phyloP scores from a whole-genome alignment of 92 coral and sea anemone genomes.

The Porites lobata region DNA sequence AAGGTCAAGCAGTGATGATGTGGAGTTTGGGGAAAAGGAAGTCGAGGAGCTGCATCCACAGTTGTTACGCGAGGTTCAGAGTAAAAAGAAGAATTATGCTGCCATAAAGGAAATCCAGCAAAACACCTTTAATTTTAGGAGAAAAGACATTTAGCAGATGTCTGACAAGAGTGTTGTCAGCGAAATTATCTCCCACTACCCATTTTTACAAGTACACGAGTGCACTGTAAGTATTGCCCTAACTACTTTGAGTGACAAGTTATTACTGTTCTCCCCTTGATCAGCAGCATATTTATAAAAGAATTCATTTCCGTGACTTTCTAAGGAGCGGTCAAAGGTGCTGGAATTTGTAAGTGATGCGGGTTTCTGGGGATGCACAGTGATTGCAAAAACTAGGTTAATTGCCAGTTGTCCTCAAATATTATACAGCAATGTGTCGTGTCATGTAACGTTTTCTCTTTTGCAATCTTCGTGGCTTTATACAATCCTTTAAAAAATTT shows the following conservation, averaged over 20 bases:
- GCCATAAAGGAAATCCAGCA: conserved; percentile 3
- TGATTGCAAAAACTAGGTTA: too few relatives aligned
- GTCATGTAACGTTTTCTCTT: too few relatives aligned
- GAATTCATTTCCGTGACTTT: too few relatives aligned
- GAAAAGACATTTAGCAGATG: not conserved
- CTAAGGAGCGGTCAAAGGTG: too few relatives aligned
- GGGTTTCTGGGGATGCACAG: too few relatives aligned
- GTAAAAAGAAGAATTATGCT: not conserved
- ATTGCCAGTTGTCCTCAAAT: too few relatives aligned
- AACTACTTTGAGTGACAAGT: not conserved
- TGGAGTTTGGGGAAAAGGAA: not conserved
- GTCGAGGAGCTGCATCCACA: not conserved
- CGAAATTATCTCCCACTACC: not conserved
- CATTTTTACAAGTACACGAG: conserved; percentile 4
- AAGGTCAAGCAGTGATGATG: not conserved
- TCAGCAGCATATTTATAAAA: too few relatives aligned
- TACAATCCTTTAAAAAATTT: too few relatives aligned
- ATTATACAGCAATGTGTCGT: too few relatives aligned
- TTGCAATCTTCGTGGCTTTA: too few relatives aligned
- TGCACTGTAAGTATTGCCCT: conserved; percentile 11
- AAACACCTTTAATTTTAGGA: not conserved
- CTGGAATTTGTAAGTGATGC: too few relatives aligned
- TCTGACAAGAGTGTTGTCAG: not conserved
- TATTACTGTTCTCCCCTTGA: too few relatives aligned
- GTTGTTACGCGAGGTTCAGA: not conserved